Evolutionary conservation across 2,797 vertebrate species (phyloP).

Genomic region (Sarcoramphus papa): DNA sequence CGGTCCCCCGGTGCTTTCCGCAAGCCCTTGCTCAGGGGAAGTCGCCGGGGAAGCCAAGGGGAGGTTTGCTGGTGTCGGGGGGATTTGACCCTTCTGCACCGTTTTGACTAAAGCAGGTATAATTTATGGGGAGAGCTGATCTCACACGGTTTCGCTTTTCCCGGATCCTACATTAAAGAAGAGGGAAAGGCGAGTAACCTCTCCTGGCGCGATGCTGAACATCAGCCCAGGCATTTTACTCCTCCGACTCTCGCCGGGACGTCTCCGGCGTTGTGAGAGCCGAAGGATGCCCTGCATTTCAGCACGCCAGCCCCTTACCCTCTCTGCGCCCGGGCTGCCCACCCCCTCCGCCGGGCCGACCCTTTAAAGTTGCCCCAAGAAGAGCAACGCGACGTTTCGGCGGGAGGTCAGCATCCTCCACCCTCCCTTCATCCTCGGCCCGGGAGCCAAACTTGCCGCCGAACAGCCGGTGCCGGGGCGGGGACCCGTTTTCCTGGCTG

Average conservation of each 20-base stretch:
- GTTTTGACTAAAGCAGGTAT: conserved; percentile 22
- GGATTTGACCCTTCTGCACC: background rate
- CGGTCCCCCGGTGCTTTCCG: background rate
- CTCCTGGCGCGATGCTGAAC: background rate
- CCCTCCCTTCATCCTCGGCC: background rate
- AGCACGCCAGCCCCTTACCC: too few relatives aligned
- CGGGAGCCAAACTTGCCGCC: background rate
- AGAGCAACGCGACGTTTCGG: background rate
- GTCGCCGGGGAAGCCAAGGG: background rate
- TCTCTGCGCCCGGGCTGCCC: background rate
- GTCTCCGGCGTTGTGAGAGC: background rate
- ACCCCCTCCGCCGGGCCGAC: too few relatives aligned
- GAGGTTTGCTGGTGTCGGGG: background rate
- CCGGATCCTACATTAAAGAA: conserved; percentile 9
- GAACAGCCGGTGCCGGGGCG: background rate
- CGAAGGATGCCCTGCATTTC: background rate
- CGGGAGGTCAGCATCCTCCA: background rate
- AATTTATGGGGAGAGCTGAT: background rate
- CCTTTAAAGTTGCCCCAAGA: background rate
- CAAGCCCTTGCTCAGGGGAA: background rate
- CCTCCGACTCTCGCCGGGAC: background rate
- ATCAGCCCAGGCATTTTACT: background rate
- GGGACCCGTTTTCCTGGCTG: background rate
- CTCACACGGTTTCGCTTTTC: background rate
- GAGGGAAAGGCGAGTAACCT: background rate